These are phyloP conservation scores for Indri indri DNA, from an alignment of 2,113 vertebrate genomes.

Conservation along the genomic window DNA sequence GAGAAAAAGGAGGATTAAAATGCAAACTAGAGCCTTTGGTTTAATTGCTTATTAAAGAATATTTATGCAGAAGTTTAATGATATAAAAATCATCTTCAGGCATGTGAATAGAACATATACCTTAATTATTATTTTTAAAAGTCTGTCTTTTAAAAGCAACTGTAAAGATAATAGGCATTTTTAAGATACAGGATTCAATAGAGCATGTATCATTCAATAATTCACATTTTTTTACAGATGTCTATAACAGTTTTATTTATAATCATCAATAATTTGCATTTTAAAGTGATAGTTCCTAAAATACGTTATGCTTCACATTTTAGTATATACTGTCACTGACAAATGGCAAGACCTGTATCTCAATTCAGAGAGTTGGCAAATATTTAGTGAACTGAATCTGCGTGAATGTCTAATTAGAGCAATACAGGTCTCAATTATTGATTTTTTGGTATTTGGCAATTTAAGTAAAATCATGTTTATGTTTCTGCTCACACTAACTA, in stretches of 20 bases:
- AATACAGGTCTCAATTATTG: not conserved
- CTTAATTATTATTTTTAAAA: constrained; percentile 56
- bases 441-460: not conserved
- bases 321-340: not conserved
- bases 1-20: constrained; percentile 77
- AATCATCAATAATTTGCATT: constrained; percentile 36
- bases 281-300: constrained; percentile 28
- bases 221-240: not conserved
- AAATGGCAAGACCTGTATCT: not conserved
- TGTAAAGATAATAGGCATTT: constrained; percentile 58
- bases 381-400: constrained; percentile 7
- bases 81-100: constrained; percentile 73
- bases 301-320: not conserved
- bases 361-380: not conserved
- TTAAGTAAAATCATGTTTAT: constrained; percentile 39
- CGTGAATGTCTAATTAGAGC: constrained; percentile 19
- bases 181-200: constrained; percentile 53
- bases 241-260: too few species aligned
- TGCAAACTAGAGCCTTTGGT: constrained; percentile 61
- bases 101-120: constrained; percentile 61
- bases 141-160: constrained; percentile 46
- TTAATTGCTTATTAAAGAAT: constrained; percentile 77
- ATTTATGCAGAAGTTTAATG: constrained; percentile 79
- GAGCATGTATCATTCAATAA: constrained; percentile 48
- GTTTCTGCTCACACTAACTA: constrained; percentile 23